These are phyloP conservation scores for Galemys pyrenaicus DNA, from an alignment of 2,113 vertebrate genomes.

Conservation along the genomic window DNA sequence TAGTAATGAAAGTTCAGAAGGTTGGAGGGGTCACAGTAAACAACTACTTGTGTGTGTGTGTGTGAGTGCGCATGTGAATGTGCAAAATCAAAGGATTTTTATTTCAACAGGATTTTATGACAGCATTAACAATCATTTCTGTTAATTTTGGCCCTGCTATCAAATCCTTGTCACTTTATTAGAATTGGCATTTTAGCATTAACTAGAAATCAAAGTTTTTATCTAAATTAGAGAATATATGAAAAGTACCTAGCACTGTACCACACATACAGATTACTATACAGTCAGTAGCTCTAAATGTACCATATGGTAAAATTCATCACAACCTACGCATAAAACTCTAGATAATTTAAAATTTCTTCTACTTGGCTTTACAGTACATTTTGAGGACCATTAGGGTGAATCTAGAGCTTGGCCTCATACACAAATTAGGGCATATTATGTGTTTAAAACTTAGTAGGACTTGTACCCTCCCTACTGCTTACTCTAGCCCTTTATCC, in stretches of 20 bases:
- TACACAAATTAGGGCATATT: not conserved
- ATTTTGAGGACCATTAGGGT: not conserved
- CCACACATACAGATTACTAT: not conserved
- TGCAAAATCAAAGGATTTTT: slow-evolving; percentile 30
- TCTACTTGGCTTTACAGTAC: slow-evolving; percentile 4
- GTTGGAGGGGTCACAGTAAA: slow-evolving; percentile 33
- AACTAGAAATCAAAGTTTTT: slow-evolving; percentile 12
- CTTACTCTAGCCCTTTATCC: not conserved
- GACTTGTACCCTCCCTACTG: not conserved
- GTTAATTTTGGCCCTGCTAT: not conserved
- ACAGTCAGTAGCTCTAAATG: not conserved
- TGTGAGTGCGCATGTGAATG: too few relatives aligned
- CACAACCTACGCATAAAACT: slow-evolving; percentile 26
- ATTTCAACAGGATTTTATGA: not conserved
- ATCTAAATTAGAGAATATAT: slow-evolving; percentile 19
- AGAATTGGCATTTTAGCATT: slow-evolving; percentile 50
- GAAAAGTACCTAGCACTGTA: not conserved
- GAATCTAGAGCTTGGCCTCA: not conserved
- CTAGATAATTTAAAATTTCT: slow-evolving; percentile 41
- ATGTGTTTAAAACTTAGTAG: not conserved
- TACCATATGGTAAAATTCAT: slow-evolving; percentile 8
- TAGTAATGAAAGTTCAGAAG: slow-evolving; percentile 25
- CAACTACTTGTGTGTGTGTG: not conserved
- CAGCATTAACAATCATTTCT: not conserved
- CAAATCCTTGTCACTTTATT: not conserved